These are phyloP conservation scores for Pandemis corylana DNA, from an alignment of 2,888 invertebrate species.

Conservation along the genomic window DNA sequence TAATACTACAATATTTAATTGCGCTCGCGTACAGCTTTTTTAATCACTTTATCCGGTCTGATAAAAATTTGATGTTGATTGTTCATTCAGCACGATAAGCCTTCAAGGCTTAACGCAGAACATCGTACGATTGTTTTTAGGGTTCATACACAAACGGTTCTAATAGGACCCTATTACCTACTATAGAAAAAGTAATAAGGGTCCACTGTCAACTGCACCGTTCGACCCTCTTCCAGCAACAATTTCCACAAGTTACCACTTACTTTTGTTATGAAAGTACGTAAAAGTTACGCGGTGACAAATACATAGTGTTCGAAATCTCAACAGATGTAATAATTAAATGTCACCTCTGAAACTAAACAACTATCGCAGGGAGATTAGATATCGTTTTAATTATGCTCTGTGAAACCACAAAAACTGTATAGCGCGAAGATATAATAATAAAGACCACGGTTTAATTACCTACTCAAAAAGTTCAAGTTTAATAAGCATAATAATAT, in stretches of 20 bases:
- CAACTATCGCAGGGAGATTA: background rate
- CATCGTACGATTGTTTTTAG: background rate
- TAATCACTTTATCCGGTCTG: background rate
- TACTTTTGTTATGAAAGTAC: too few relatives aligned
- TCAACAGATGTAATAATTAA: too few relatives aligned
- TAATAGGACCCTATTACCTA: too few relatives aligned
- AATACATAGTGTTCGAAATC: too few relatives aligned
- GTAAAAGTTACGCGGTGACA: too few relatives aligned
- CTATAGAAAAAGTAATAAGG: too few relatives aligned
- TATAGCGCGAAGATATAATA: background rate
- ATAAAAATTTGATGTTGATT: background rate
- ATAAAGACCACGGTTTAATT: background rate
- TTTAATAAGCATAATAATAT: background rate
- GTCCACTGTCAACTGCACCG: too few relatives aligned
- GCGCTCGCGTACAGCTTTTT: background rate
- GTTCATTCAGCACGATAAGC: background rate
- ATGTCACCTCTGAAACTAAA: background rate
- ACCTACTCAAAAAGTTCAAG: slow-evolving; percentile 2
- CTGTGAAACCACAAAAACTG: background rate
- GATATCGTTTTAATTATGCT: background rate
- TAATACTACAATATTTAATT: background rate
- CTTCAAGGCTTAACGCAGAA: background rate
- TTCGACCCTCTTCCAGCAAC: too few relatives aligned
- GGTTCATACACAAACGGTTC: too few relatives aligned
- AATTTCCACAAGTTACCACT: too few relatives aligned